These are phyloP conservation scores for Dryas iulia DNA, from an alignment of 1,140 invertebrate species.

Conservation along the genomic window DNA sequence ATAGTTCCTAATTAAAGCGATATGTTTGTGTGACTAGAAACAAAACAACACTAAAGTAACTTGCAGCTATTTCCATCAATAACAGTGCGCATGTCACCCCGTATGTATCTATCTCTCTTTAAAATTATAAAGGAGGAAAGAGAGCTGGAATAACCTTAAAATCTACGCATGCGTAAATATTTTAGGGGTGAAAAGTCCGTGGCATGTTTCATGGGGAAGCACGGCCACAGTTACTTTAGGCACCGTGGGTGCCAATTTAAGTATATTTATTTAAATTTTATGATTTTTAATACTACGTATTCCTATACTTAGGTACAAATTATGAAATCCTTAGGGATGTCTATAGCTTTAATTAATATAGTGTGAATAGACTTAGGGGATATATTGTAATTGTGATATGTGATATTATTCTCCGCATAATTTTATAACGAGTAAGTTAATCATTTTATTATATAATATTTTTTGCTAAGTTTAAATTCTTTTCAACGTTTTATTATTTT, in stretches of 20 bases:
- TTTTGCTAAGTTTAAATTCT: too few species aligned
- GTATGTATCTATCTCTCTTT: slow-evolving; percentile 39
- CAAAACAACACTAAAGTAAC: neutral
- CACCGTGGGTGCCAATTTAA: slow-evolving; percentile 28
- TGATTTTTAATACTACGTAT: slow-evolving; percentile 18
- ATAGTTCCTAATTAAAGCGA: neutral
- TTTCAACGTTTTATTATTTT: too few species aligned
- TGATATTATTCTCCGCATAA: slow-evolving; percentile 14
- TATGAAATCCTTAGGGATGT: slow-evolving; percentile 10
- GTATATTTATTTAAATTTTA: slow-evolving; percentile 15
- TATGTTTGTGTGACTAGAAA: neutral
- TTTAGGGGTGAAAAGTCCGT: slow-evolving; percentile 37
- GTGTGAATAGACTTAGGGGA: slow-evolving; percentile 7
- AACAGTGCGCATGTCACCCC: slow-evolving; percentile 70
- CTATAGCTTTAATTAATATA: slow-evolving; percentile 27
- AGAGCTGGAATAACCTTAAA: slow-evolving; percentile 61
- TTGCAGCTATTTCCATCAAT: slow-evolving; percentile 56
- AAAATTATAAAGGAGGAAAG: slow-evolving; percentile 29
- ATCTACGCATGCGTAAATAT: slow-evolving; percentile 59
- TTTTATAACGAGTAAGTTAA: slow-evolving; percentile 18
- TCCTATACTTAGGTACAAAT: slow-evolving; percentile 22
- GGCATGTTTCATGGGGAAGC: slow-evolving; percentile 31
- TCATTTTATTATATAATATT: neutral
- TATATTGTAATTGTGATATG: slow-evolving; percentile 17
- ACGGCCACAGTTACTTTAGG: slow-evolving; percentile 33